Percentiles rank a stretch among this genome's conserved stretches.
Conservation (phyloP, 2,888 invertebrate genomes). For the Troides oblongomaculatus region DNA sequence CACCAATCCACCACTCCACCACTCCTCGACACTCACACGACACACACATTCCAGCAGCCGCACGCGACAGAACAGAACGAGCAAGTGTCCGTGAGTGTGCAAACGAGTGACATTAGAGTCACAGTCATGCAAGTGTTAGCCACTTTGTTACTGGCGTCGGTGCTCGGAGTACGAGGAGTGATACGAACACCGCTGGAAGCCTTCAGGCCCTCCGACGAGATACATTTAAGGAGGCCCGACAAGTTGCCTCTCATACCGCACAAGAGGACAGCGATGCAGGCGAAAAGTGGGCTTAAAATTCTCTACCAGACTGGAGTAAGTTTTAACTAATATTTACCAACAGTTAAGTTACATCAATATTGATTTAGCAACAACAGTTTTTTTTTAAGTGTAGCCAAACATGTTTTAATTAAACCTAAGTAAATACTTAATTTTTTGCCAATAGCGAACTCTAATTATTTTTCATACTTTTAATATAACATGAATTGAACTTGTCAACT, state of each 20-base stretch:
- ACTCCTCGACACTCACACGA: slow-evolving; percentile 17
- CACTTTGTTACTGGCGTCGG: slow-evolving; percentile 61
- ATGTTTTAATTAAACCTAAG: no score
- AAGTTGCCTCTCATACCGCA: slow-evolving; percentile 67
- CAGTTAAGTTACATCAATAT: no score
- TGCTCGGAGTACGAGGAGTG: slow-evolving; percentile 61
- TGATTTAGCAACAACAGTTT: no score
- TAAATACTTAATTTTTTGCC: no score
- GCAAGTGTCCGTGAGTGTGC: slow-evolving; percentile 33
- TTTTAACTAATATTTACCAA: slow-evolving; percentile 33
- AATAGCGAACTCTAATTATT: no score
- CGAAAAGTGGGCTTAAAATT: slow-evolving; percentile 80
- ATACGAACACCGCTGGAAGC: slow-evolving; percentile 80
- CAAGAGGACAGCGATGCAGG: slow-evolving; percentile 73
- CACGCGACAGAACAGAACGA: slow-evolving; percentile 28
- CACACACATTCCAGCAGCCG: slow-evolving; percentile 48
- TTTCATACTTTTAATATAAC: slow-evolving; percentile 24
- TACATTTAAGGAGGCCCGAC: slow-evolving; percentile 73
- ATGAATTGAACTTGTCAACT: no score
- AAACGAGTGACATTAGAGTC: slow-evolving; percentile 35
- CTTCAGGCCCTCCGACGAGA: slow-evolving; percentile 72
- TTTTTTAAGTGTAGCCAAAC: no score
- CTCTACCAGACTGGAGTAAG: slow-evolving; percentile 89
- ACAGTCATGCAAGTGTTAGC: slow-evolving; percentile 72
- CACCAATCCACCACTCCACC: no score